Evolutionary conservation across 2,888 invertebrate species (phyloP), one percentile per base, ranked within the genome.

Genomic region (Shargacucullia verbasci): DNA sequence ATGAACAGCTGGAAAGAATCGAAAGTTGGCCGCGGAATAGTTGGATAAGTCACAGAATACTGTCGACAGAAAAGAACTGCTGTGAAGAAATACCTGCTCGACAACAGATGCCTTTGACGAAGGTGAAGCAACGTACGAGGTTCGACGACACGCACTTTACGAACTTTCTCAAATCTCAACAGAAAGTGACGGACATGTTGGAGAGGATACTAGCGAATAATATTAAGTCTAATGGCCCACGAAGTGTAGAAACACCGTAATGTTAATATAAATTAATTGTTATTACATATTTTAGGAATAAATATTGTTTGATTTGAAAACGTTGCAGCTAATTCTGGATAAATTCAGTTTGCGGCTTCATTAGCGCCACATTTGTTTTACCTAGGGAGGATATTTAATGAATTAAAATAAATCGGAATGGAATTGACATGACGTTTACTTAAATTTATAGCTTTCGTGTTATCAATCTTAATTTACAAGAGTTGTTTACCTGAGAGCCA

Each of bases 401-500:
- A 20, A n/a, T n/a, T n/a, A n/a, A n/a, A n/a, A n/a, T n/a, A n/a
- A n/a, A n/a, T n/a, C n/a, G n/a, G n/a, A n/a, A n/a, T n/a, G n/a
- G n/a, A n/a, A 20, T 4, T 20, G 20, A 20, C 20, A 20, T 20
- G 20, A 20, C 20, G 4, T 20, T 20, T 2, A 20, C 2, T 3
- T 20, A 20, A 20, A 20, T 4, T n/a, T n/a, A n/a, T n/a, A n/a
- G n/a, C n/a, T n/a, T n/a, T n/a, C n/a, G n/a, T n/a, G n/a, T n/a
- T n/a, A n/a, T 13, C 4, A 8, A 13, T 14, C 0, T 10, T 3
- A 38, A 10, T 10, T 14, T 38, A 2, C 1, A 10, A 10, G 0
- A 9, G 2, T 27, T 13, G 1, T 10, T 9, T 29, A 83, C 92
- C 91, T 99, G 99, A 0, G 99, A 99, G 10, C 99, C 99, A n/a